These are phyloP conservation scores for Oceanodroma tethys DNA, from an alignment of 2,113 vertebrate species.

Conservation along the genomic window DNA sequence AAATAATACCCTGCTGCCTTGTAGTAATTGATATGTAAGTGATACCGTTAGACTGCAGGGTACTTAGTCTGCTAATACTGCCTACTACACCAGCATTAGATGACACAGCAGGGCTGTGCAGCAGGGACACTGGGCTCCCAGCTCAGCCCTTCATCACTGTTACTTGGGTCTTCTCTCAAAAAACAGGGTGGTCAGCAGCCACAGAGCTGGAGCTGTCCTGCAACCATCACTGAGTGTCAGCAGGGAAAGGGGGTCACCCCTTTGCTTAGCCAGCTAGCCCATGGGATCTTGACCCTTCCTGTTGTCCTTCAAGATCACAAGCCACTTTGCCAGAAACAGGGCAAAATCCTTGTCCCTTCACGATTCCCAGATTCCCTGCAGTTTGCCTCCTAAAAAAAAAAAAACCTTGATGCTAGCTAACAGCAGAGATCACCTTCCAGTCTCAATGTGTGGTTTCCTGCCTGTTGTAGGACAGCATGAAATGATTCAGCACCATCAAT, in stretches of 20 bases:
- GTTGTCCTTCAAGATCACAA: background rate
- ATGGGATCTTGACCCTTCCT: background rate
- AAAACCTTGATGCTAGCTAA: too few relatives aligned
- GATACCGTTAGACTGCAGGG: background rate
- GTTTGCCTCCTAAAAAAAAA: background rate
- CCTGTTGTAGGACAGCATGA: background rate
- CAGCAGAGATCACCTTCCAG: background rate
- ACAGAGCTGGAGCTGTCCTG: background rate
- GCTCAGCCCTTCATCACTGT: background rate
- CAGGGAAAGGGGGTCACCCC: background rate
- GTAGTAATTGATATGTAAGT: background rate
- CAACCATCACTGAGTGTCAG: background rate
- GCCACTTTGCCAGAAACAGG: background rate
- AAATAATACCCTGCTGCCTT: slow-evolving; percentile 36
- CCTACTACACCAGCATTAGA: background rate
- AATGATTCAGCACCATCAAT: background rate
- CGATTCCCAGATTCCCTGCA: background rate
- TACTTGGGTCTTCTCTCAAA: background rate
- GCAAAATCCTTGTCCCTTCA: background rate
- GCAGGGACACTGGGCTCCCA: background rate
- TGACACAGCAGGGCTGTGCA: background rate
- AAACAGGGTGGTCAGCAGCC: background rate
- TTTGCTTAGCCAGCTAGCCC: background rate
- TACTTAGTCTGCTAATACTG: background rate
- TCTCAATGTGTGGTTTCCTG: background rate